Percentiles rank a stretch among this genome's conserved stretches.
These are phyloP conservation scores for Psilopsiagon aurifrons DNA, from an alignment of 2,113 vertebrate species.

Conservation along the genomic window DNA sequence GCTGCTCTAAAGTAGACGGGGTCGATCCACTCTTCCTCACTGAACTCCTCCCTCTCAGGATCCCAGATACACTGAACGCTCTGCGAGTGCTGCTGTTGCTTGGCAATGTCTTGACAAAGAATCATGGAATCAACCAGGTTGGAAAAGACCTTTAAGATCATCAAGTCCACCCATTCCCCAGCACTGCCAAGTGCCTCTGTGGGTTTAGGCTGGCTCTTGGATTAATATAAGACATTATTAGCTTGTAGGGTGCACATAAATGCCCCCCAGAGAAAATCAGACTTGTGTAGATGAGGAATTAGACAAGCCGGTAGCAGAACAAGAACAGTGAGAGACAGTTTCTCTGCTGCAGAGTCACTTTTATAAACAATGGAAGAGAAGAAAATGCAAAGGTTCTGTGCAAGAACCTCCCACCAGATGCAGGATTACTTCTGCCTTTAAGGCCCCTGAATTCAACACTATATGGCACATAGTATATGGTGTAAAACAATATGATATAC, in stretches of 20 bases:
- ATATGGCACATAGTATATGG: neutral
- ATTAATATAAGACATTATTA: neutral
- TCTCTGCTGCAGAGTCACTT: neutral
- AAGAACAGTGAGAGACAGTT: neutral
- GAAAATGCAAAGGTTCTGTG: neutral
- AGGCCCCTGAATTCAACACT: neutral
- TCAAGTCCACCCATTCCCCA: neutral
- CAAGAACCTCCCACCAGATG: neutral
- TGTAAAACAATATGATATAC: neutral
- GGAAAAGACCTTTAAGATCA: neutral
- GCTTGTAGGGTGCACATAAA: neutral
- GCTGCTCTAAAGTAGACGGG: fast-evolving
- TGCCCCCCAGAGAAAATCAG: neutral
- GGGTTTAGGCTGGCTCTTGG: neutral
- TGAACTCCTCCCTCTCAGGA: neutral
- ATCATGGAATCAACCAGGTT: neutral
- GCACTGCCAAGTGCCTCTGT: neutral
- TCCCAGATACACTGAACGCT: fast-evolving
- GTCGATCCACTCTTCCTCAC: fast-evolving
- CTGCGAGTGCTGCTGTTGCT: neutral
- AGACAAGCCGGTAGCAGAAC: neutral
- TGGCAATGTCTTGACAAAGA: neutral
- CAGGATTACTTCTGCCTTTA: neutral
- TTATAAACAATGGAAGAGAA: neutral
- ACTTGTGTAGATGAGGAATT: neutral